Base-by-base conservation (phyloP, 2,888 invertebrate genomes). In the Orchestes rusci region DNA sequence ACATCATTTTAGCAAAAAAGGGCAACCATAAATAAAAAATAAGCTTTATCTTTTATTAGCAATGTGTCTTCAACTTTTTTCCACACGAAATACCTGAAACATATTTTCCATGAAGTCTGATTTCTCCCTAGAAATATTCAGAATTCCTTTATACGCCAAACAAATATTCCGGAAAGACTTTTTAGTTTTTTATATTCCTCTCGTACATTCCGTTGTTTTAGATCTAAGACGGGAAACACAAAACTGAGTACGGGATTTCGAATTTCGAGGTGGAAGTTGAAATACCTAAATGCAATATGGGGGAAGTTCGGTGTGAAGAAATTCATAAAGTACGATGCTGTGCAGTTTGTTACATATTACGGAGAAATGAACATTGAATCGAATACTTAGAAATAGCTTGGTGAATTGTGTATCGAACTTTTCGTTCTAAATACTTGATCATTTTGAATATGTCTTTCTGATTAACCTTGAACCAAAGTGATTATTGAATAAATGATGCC, bases 241-340 rank as follows among this genome's bases (percentile, higher is more conserved):
- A 18, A n/a, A n/a, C n/a, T n/a, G 17, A 39, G 19, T 16, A 28
- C n/a, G 15, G 19, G 18, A 30, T 15, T 18, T 17, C 17, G 13
- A 12, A 31, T 17, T 16, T 39, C 12, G 17, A 20, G 18, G 10
- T 3, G 12, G 32, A 31, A 39, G 38, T 38, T 38, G 38, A 38
- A 38, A 38, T n/a, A n/a, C n/a, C n/a, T 38, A 38, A 38, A 40
- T 40, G 40, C 33, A 40, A 40, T 33, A 33, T 33, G 33, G 12
- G 20, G 23, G 20, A 31, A 40, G 33, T 40, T 40, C 20, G 16
- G 39, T 33, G 16, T n/a, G 32, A 33, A 40, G 40, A 28, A 40
- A 33, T 40, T 40, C 23, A n/a, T 35, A 27, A 42, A n/a, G 28
- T 16, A 28, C 35, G 35, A 42, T 42, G 35, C 29, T 35, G 15